Conservation (phyloP, 2,113 vertebrate genomes). For the Strigops habroptila region DNA sequence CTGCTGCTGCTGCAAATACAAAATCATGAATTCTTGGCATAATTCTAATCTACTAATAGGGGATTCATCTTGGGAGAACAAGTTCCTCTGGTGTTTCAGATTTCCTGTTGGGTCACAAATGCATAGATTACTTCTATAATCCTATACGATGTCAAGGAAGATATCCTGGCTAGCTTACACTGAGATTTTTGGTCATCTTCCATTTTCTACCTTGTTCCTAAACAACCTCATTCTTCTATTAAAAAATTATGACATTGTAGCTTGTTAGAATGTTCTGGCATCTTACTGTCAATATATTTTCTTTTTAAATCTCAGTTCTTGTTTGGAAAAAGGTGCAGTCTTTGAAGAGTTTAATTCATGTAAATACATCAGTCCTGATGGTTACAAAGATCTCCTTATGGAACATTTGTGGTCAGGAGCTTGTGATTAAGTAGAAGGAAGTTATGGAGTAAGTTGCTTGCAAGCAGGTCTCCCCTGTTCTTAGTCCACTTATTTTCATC, state of each 20-base stretch:
- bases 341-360: not conserved
- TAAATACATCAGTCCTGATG: not conserved
- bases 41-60: not conserved
- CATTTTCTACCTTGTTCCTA: not conserved
- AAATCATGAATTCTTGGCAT: not conserved
- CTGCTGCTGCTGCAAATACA: not conserved
- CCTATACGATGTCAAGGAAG: not conserved
- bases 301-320: not conserved
- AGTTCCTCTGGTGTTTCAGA: not conserved
- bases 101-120: not conserved
- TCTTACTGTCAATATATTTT: not conserved
- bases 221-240: not conserved
- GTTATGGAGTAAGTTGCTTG: not conserved
- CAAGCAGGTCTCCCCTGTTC: not conserved
- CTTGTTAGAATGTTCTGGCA: not conserved
- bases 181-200: not conserved
- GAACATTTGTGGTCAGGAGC: not conserved
- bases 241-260: not conserved
- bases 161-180: not conserved
- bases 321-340: not conserved
- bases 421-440: not conserved
- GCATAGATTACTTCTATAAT: not conserved
- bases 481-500: not conserved
- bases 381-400: not conserved
- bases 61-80: not conserved